These are phyloP conservation scores for Leptodactylus fallax DNA, from an alignment of 2,797 vertebrate genomes.

Conservation along the genomic window DNA sequence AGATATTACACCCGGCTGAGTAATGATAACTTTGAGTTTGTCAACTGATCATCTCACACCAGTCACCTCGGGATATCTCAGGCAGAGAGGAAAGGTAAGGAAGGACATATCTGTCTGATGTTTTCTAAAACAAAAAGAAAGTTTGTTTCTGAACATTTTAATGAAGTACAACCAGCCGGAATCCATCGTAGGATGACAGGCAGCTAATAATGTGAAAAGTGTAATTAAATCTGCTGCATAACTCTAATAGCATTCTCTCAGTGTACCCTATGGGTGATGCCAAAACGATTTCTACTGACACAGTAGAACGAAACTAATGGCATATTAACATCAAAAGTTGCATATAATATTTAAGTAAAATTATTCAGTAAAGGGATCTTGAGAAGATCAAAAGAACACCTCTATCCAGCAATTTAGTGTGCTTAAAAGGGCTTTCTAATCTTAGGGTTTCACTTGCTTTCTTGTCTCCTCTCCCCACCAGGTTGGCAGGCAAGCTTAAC, in stretches of 20 bases:
- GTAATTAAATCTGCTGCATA: conserved; percentile 16
- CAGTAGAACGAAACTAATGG: not conserved
- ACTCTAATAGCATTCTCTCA: conserved; percentile 13
- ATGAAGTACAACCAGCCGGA: not conserved
- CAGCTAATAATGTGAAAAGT: conserved; percentile 4
- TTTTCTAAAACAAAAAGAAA: not conserved
- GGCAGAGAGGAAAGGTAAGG: too few species aligned
- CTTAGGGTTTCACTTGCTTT: too few species aligned
- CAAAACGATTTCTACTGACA: not conserved
- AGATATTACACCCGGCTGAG: too few species aligned
- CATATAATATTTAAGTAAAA: not conserved
- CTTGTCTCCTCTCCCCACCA: too few species aligned
- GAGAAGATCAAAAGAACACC: not conserved
- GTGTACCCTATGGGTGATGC: conserved; percentile 17
- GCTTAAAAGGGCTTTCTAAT: too few species aligned
- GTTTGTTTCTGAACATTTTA: not conserved
- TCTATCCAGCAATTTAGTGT: too few species aligned
- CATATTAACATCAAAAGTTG: not conserved
- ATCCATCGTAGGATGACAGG: not conserved
- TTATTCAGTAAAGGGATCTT: not conserved
- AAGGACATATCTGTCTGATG: not conserved
- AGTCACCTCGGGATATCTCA: too few species aligned
- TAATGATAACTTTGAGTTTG: too few species aligned
- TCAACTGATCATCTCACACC: too few species aligned
- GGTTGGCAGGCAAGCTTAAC: too few species aligned